Evolutionary conservation across 2,888 invertebrate species (phyloP), one percentile per base, ranked within the genome.

Genomic region (Cataglyphis altisquamis): DNA sequence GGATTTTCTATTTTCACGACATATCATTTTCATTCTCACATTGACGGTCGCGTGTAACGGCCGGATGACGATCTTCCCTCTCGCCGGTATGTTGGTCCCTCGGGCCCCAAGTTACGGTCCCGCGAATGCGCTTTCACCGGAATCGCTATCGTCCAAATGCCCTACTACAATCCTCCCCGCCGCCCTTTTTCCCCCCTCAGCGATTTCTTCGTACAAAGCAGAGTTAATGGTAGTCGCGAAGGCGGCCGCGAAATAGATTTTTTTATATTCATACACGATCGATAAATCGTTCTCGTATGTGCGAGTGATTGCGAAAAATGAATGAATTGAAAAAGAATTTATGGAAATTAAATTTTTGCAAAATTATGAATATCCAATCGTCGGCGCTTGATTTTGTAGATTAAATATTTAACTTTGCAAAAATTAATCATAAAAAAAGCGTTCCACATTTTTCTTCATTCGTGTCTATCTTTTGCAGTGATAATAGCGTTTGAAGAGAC

Each of bases 21-120:
- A 77, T 84, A 87, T 83, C 84, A 80, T 82, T 86, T 72, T 12
- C 78, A 80, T 74, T 83, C 25, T 32, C 60, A 5, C 67, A 12
- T 1, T n/a, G 45, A 5, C 57, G 4, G n/a, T 77, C 64, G 39
- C 29, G 45, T 15, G 57, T 29, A 29, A 36, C 36, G n/a, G 8
- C 29, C 60, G 45, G n/a, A 62, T 45, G 18, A 55, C n/a, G 67
- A 77, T 57, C 41, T 57, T 57, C 41, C 60, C 12, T 25, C 25
- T 25, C 25, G 25, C 6, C 62, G 62, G 9, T 41, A 10, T n/a
- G 29, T 15, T 12, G 10, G 18, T 72, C 72, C 36, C 52, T 25
- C 12, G 10, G 18, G 41, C 25, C 41, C 48, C 52, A n/a, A 6
- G 12, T 41, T n/a, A 41, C 45, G 41, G n/a, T 8, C 25, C 25